Percentiles rank a stretch among this genome's conserved stretches.
Conservation (phyloP, 2,888 invertebrate species). For the Mycalesis mineus region DNA sequence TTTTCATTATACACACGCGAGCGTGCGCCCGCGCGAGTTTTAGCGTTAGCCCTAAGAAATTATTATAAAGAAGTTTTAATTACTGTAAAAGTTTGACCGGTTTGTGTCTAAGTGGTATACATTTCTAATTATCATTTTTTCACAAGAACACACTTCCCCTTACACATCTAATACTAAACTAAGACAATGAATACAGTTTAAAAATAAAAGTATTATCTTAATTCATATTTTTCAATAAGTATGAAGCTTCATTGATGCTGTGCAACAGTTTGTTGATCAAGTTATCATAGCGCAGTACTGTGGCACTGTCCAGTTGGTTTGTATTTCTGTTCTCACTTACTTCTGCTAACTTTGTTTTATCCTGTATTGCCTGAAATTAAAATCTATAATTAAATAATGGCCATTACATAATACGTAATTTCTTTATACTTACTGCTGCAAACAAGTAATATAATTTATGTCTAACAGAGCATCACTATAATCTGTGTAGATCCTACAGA, state of each 20-base stretch:
- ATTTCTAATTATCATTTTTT: background rate
- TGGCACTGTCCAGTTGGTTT: slow-evolving; percentile 33
- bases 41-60: too few species aligned
- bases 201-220: slow-evolving; percentile 26
- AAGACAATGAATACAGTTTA: background rate
- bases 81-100: too few species aligned
- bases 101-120: too few species aligned
- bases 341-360: slow-evolving; percentile 51
- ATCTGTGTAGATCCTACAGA: too few species aligned
- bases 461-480: too few species aligned
- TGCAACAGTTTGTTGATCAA: slow-evolving; percentile 56
- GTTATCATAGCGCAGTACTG: slow-evolving; percentile 48
- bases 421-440: too few species aligned
- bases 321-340: slow-evolving; percentile 44
- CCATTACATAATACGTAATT: too few species aligned
- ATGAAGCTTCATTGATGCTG: slow-evolving; percentile 61
- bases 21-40: too few species aligned
- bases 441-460: too few species aligned
- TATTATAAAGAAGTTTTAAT: too few species aligned
- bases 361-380: slow-evolving; percentile 55
- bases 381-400: background rate
- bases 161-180: background rate
- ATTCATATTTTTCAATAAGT: slow-evolving; percentile 54
- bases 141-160: background rate
- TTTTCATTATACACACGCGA: too few species aligned